These are phyloP conservation scores for Gorsachius magnificus DNA, from an alignment of 2,797 vertebrate species.

Conservation along the genomic window DNA sequence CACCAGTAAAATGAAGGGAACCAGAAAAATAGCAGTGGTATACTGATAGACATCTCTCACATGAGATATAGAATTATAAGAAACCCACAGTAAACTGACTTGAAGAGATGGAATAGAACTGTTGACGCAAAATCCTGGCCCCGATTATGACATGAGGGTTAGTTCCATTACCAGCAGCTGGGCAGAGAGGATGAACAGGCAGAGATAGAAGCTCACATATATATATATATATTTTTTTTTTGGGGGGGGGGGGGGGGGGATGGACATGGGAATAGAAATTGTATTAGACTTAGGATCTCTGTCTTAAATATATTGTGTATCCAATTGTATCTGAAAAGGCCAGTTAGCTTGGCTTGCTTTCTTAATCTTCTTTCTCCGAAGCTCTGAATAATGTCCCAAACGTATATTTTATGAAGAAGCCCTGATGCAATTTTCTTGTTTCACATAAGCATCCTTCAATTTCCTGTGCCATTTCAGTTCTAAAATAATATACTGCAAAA, in stretches of 20 bases:
- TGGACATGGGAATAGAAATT: not conserved
- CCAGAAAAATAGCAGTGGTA: not conserved
- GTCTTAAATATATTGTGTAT: not conserved
- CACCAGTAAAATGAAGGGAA: not conserved
- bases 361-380: not conserved
- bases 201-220: not conserved
- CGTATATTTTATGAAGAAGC: not conserved
- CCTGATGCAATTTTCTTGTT: not conserved
- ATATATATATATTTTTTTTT: too few relatives aligned
- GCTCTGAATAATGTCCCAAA: not conserved
- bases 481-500: not conserved
- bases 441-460: slow-evolving; percentile 1
- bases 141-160: accelerated
- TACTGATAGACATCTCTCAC: not conserved
- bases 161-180: not conserved
- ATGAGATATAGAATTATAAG: not conserved
- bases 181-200: not conserved
- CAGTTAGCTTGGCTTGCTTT: not conserved
- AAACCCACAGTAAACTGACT: not conserved
- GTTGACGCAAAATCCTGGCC: not conserved
- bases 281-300: not conserved
- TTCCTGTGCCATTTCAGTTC: not conserved
- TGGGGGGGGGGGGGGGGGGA: too few relatives aligned
- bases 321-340: not conserved
- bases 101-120: not conserved